These are phyloP conservation scores for Ivindomyrus marchei DNA, from an alignment of 2,113 vertebrate species.

Conservation along the genomic window DNA sequence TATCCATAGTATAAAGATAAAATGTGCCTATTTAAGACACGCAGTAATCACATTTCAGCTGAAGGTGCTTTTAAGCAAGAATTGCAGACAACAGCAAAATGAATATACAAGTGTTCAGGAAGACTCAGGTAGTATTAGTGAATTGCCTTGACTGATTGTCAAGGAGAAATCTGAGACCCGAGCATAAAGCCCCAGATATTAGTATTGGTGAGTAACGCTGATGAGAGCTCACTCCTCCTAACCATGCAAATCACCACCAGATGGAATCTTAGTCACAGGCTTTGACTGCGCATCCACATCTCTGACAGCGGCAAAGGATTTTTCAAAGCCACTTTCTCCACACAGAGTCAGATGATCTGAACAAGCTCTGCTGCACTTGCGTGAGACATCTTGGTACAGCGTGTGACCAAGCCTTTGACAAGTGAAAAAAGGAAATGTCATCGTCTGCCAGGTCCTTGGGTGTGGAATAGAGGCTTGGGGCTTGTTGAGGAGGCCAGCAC, in stretches of 20 bases:
- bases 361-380: neutral
- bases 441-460: neutral
- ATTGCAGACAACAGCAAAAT: neutral
- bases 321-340: neutral
- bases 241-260: constrained; percentile 4
- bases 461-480: neutral
- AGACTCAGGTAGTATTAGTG: neutral
- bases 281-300: neutral
- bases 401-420: neutral
- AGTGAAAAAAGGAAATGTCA: neutral
- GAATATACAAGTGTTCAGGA: neutral
- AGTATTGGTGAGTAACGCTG: neutral
- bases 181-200: neutral
- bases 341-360: neutral
- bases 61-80: neutral
- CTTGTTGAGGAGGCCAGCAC: neutral
- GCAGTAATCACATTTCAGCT: neutral
- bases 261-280: neutral
- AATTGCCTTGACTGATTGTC: neutral
- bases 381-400: neutral
- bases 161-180: neutral
- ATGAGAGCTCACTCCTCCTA: neutral
- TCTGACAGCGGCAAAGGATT: neutral
- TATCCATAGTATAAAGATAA: neutral
- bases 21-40: neutral